Conservation (phyloP, 53 echinoderm and acorn worm genomes). For the Paelopatides confundens region DNA sequence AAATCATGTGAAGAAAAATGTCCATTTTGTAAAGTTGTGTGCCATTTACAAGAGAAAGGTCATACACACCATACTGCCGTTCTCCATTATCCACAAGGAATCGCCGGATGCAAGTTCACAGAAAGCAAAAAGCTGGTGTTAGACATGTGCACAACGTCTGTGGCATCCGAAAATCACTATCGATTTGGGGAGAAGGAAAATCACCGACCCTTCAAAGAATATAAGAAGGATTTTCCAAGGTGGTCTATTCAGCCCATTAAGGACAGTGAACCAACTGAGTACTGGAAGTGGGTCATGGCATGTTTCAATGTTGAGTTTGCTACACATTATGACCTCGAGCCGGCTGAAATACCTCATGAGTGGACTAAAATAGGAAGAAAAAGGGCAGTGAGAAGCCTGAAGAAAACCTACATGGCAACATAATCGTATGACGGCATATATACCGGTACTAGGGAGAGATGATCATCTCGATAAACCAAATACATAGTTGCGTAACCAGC, state of each 20-base stretch:
- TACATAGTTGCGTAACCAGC: too few relatives aligned
- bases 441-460: too few relatives aligned
- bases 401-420: neutral
- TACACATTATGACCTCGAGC: neutral
- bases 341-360: neutral
- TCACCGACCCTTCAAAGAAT: constrained; percentile 17
- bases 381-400: neutral
- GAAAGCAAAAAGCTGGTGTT: neutral
- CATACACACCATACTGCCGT: constrained; percentile 5
- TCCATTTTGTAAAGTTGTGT: constrained; percentile 14
- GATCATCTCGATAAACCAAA: too few relatives aligned
- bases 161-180: constrained; percentile 13
- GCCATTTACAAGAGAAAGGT: constrained; percentile 21
- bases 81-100: constrained; percentile 21
- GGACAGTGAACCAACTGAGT: constrained; percentile 9
- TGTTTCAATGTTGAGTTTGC: constrained; percentile 10
- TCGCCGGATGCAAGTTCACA: neutral
- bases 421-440: neutral
- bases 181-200: constrained; percentile 8
- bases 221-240: neutral
- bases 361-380: constrained; percentile 13
- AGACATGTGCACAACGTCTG: constrained; percentile 24
- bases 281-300: constrained; percentile 38
- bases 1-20: neutral
- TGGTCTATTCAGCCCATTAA: constrained; percentile 23